Evolutionary conservation across 2,888 invertebrate genomes (phyloP).

Genomic region (Fragum fragum): DNA sequence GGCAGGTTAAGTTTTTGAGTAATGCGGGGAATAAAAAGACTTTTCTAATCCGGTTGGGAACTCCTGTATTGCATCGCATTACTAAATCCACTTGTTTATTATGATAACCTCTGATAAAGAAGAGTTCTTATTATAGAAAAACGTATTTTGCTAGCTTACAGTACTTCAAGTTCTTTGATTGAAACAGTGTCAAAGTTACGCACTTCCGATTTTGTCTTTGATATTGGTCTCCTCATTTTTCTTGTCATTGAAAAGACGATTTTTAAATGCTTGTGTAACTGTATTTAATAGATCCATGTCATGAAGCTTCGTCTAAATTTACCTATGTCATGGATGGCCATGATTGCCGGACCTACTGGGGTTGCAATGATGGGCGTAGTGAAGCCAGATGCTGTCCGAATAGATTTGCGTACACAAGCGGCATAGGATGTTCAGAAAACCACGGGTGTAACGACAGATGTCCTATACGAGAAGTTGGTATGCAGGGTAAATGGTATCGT

Average conservation of each 20-base stretch:
- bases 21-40: no score
- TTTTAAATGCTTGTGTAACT: neutral
- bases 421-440: slow-evolving; percentile 73
- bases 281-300: slow-evolving; percentile 72
- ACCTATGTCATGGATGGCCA: slow-evolving; percentile 66
- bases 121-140: no score
- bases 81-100: no score
- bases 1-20: no score
- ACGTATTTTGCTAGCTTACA: no score
- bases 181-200: no score
- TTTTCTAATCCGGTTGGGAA: no score
- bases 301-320: slow-evolving; percentile 53
- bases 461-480: no score
- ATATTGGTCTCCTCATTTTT: neutral
- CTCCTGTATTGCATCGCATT: no score
- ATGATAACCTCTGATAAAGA: no score
- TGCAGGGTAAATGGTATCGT: no score
- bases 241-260: neutral
- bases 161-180: no score
- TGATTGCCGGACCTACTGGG: slow-evolving; percentile 75
- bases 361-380: slow-evolving; percentile 73
- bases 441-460: slow-evolving; percentile 70
- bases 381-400: slow-evolving; percentile 75
- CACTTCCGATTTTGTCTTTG: neutral
- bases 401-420: slow-evolving; percentile 70